Evolutionary conservation across 2,113 vertebrate genomes (phyloP).

Genomic region (Coturnix japonica): DNA sequence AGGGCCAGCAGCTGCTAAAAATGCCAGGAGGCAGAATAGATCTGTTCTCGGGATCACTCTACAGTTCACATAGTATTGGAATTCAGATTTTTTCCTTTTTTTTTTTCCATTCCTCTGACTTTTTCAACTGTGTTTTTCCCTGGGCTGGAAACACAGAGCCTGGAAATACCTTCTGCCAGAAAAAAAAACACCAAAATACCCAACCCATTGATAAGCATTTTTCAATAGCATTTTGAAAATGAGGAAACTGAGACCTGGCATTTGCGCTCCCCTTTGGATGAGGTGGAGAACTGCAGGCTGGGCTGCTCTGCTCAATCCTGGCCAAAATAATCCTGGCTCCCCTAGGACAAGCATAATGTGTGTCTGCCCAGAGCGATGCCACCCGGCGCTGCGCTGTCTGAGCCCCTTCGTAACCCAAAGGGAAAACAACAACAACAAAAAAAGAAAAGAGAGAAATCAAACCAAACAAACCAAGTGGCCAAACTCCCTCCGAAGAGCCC

Average conservation of each 20-base stretch:
- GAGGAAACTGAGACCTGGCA: neutral
- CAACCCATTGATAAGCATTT: neutral
- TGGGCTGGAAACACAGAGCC: neutral
- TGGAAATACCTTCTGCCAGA: neutral
- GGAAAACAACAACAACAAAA: neutral
- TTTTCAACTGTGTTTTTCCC: neutral
- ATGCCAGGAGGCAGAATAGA: neutral
- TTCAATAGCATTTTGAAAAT: fast-evolving
- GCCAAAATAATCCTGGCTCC: neutral
- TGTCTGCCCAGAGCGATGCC: neutral
- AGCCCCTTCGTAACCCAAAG: neutral
- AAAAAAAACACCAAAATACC: neutral
- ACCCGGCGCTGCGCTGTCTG: neutral
- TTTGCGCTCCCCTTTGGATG: neutral
- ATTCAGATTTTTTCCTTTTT: neutral
- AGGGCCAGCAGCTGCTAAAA: neutral
- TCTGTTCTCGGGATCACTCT: fast-evolving
- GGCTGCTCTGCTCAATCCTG: neutral
- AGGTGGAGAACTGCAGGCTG: neutral
- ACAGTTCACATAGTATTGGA: neutral
- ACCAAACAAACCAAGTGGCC: neutral
- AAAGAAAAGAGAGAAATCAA: neutral
- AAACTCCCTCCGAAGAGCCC: neutral
- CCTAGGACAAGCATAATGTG: fast-evolving
- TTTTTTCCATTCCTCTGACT: neutral